A percentile compares a stretch with the other conserved stretches of the same genome.
Conservation (phyloP, 2,113 vertebrate genomes). For the Macrotus californicus region DNA sequence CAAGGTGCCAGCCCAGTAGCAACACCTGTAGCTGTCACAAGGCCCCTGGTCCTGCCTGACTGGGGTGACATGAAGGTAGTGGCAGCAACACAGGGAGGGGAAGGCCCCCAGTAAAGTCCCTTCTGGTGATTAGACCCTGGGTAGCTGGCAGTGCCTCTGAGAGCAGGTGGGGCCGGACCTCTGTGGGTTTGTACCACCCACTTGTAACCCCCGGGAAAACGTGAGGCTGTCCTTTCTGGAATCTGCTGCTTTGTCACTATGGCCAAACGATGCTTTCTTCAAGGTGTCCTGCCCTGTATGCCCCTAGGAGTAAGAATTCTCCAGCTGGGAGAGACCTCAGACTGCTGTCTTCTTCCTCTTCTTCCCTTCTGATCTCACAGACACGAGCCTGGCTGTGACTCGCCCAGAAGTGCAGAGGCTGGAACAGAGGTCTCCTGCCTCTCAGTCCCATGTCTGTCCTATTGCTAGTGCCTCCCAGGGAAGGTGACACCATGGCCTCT, state of each 20-base stretch:
- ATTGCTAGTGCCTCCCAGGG: neutral
- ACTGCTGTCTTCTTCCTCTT: neutral
- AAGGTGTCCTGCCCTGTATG: too few species aligned
- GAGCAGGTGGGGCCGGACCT: neutral
- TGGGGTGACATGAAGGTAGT: neutral
- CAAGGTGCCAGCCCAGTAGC: neutral
- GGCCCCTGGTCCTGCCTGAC: neutral
- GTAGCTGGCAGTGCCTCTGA: neutral
- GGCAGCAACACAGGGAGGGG: accelerated
- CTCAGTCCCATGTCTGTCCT: neutral
- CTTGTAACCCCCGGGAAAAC: too few species aligned
- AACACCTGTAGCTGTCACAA: neutral
- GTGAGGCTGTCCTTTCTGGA: neutral
- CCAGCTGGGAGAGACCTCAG: neutral
- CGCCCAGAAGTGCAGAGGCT: neutral
- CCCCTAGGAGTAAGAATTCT: neutral
- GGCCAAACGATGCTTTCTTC: neutral
- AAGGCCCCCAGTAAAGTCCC: neutral
- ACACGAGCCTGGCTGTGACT: neutral
- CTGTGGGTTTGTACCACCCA: accelerated
- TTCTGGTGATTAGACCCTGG: neutral
- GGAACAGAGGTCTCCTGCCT: neutral
- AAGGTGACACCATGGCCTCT: neutral
- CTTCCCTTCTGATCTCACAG: neutral
- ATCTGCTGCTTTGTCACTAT: neutral